phyloP scores from a whole-genome alignment of 2,113 vertebrate genomes.

The Psammodynastes pulverulentus region DNA sequence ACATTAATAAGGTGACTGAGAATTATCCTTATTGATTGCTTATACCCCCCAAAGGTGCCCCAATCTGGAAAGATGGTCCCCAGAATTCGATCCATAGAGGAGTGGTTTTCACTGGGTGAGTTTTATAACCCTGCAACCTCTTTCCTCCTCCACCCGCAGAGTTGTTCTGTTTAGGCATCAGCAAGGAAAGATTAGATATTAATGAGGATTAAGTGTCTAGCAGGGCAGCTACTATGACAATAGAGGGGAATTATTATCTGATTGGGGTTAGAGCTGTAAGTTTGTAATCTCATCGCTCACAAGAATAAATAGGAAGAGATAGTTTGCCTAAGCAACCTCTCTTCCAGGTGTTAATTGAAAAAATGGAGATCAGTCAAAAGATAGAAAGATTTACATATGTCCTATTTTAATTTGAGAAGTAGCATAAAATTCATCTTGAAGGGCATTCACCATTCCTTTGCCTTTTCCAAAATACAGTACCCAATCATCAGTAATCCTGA shows the following conservation, averaged over 20 bases:
- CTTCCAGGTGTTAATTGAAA: neutral
- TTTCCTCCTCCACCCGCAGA: neutral
- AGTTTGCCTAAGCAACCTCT: neutral
- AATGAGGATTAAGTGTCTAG: neutral
- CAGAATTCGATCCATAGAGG: neutral
- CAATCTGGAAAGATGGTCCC: neutral
- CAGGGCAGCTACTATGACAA: neutral
- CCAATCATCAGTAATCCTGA: neutral
- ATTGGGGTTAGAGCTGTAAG: neutral
- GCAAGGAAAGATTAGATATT: neutral
- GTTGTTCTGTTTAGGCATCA: neutral
- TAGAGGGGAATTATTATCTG: neutral
- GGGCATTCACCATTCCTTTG: neutral
- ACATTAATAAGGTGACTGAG: neutral
- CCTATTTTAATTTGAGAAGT: neutral
- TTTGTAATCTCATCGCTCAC: neutral
- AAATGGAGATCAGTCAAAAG: neutral
- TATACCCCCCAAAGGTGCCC: neutral
- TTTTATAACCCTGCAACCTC: neutral
- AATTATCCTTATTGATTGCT: neutral
- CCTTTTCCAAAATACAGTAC: neutral
- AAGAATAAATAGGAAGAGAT: neutral
- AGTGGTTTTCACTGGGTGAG: neutral
- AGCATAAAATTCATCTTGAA: neutral
- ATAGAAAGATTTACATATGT: neutral